Percentiles rank a stretch among this genome's conserved stretches.
These are phyloP conservation scores for Pseudolaguvia tuberculata DNA, from an alignment of 2,113 vertebrate species.

Conservation along the genomic window DNA sequence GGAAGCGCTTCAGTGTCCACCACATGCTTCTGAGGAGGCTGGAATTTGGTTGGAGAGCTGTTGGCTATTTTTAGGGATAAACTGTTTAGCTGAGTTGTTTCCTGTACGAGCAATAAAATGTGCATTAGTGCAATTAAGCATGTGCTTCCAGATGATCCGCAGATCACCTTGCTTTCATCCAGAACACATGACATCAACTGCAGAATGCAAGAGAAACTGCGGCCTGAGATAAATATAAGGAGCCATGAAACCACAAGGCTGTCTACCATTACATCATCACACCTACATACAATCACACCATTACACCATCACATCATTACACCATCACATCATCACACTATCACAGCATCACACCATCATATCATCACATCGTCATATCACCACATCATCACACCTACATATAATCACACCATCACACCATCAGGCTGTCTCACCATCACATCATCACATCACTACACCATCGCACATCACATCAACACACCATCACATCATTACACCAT, in stretches of 20 bases:
- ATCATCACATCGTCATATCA: no score
- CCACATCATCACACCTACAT: background rate
- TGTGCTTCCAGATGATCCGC: slow-evolving; percentile 35
- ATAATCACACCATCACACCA: background rate
- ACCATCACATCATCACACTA: no score
- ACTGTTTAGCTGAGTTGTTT: slow-evolving; percentile 11
- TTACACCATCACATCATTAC: no score
- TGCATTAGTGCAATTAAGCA: slow-evolving; percentile 20
- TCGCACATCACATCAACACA: no score
- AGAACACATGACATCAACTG: slow-evolving; percentile 18
- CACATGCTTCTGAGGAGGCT: background rate
- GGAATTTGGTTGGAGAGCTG: slow-evolving; percentile 24
- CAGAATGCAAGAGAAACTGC: background rate
- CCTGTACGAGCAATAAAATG: slow-evolving; percentile 25
- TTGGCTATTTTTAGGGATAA: slow-evolving; percentile 26
- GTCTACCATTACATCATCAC: no score
- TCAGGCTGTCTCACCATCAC: background rate
- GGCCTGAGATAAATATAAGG: background rate
- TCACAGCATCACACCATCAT: no score
- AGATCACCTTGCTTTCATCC: slow-evolving; percentile 2
- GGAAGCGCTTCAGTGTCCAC: background rate
- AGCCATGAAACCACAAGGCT: background rate
- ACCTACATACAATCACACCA: no score
- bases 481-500: no score
- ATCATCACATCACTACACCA: background rate